Percentiles rank a stretch among this genome's conserved stretches.
Evolutionary conservation across 2,888 invertebrate species (phyloP).

Genomic region (Pterostichus madidus): DNA sequence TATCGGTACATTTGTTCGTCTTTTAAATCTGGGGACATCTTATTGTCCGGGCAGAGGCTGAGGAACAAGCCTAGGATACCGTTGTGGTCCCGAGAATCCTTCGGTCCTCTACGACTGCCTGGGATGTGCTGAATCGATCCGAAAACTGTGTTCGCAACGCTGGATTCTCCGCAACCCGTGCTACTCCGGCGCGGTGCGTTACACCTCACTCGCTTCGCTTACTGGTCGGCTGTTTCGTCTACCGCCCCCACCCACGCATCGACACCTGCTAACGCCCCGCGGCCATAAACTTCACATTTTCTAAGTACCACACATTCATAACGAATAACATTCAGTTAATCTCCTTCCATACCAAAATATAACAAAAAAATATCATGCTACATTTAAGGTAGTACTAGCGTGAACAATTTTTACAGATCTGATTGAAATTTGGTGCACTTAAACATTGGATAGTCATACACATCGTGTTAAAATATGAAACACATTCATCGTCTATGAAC

Average conservation of each 20-base stretch:
- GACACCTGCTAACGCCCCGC: slow-evolving; percentile 7
- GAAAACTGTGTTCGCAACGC: slow-evolving; percentile 67
- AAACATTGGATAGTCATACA: too few species aligned
- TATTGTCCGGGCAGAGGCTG: slow-evolving; percentile 37
- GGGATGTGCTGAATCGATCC: slow-evolving; percentile 73
- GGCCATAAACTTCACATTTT: not conserved
- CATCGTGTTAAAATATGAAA: too few species aligned
- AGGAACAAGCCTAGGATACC: not conserved
- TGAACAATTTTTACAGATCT: too few species aligned
- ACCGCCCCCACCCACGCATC: not conserved
- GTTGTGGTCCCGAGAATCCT: slow-evolving; percentile 35
- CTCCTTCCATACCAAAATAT: too few species aligned
- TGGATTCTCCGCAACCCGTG: slow-evolving; percentile 71
- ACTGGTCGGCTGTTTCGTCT: slow-evolving; percentile 47
- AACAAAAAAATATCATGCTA: too few species aligned
- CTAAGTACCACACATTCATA: not conserved
- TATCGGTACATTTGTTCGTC: not conserved
- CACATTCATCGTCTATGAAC: too few species aligned
- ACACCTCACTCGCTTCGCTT: slow-evolving; percentile 62
- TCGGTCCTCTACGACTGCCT: slow-evolving; percentile 69
- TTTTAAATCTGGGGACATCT: slow-evolving; percentile 9
- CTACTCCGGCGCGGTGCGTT: slow-evolving; percentile 71
- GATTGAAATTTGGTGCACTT: too few species aligned
- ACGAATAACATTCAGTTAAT: too few species aligned
- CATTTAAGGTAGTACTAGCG: too few species aligned